Conservation (phyloP, 2,888 invertebrate genomes). For the Buathra laborator region DNA sequence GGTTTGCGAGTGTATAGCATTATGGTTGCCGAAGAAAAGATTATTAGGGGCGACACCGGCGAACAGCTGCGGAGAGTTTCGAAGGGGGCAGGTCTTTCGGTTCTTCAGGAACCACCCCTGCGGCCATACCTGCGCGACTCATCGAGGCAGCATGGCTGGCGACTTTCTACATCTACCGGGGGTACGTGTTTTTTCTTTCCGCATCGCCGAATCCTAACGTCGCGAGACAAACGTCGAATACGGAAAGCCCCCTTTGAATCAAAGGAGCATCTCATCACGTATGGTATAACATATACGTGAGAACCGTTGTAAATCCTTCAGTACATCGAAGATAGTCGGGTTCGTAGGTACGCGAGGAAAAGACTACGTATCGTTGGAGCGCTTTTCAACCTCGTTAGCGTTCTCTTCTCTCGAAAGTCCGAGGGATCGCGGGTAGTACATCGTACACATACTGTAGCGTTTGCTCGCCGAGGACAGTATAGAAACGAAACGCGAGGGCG, state of each 20-base stretch:
- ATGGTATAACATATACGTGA: background rate
- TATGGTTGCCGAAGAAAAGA: conserved; percentile 72
- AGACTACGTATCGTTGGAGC: conserved; percentile 70
- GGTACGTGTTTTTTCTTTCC: conserved; percentile 38
- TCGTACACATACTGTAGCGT: conserved; percentile 5
- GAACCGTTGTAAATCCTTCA: conserved; percentile 50
- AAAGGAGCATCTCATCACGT: conserved; percentile 74
- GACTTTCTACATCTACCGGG: conserved; percentile 48
- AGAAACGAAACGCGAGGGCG: conserved; percentile 52
- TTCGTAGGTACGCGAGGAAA: conserved; percentile 77
- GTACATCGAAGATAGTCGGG: conserved; percentile 77
- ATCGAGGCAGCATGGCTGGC: conserved; percentile 79
- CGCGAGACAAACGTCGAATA: conserved; percentile 19
- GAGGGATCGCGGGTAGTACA: conserved; percentile 46
- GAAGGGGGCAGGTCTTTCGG: conserved; percentile 81
- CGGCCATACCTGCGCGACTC: conserved; percentile 80
- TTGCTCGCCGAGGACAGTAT: background rate
- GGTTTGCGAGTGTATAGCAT: conserved; percentile 53
- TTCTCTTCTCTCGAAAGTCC: conserved; percentile 70
- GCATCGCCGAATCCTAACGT: conserved; percentile 57
- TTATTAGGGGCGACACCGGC: conserved; percentile 58
- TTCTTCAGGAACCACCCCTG: conserved; percentile 82
- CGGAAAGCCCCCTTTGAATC: conserved; percentile 67
- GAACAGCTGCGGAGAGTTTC: conserved; percentile 54
- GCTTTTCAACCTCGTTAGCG: conserved; percentile 77